Conservation (phyloP, 2,888 invertebrate species). For the Halocaridina rubra region DNA sequence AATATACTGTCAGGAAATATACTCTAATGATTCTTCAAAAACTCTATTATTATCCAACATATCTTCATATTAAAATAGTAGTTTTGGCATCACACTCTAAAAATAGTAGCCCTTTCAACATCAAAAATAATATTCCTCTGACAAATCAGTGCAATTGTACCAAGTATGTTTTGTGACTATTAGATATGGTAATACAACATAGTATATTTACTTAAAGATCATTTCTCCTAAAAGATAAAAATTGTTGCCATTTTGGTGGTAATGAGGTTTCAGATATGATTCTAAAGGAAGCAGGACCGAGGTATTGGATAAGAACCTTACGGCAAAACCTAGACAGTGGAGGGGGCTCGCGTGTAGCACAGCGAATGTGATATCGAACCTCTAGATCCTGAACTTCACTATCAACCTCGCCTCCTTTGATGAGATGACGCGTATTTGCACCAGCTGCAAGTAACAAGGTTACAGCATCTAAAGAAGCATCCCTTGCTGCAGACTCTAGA, state of each 20-base stretch:
- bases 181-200: too few species aligned
- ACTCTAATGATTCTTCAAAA: too few species aligned
- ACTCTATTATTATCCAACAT: too few species aligned
- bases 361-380: constrained; percentile 21
- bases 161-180: too few species aligned
- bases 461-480: constrained; percentile 65
- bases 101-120: too few species aligned
- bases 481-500: constrained; percentile 66
- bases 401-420: constrained; percentile 43
- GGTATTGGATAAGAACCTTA: constrained; percentile 20
- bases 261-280: constrained; percentile 12
- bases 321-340: constrained; percentile 37
- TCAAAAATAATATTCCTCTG: too few species aligned
- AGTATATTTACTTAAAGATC: too few species aligned
- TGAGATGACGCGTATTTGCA: constrained; percentile 48
- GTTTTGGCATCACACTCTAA: too few species aligned
- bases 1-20: too few species aligned
- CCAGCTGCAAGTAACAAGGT: constrained; percentile 66
- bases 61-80: too few species aligned
- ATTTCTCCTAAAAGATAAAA: constrained; percentile 39
- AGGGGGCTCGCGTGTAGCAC: constrained; percentile 37
- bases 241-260: constrained; percentile 33
- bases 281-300: constrained; percentile 21
- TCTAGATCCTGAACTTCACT: constrained; percentile 26
- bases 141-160: too few species aligned